Evolutionary conservation across 2,888 invertebrate species (phyloP).

Genomic region (Cephus pygmeus): DNA sequence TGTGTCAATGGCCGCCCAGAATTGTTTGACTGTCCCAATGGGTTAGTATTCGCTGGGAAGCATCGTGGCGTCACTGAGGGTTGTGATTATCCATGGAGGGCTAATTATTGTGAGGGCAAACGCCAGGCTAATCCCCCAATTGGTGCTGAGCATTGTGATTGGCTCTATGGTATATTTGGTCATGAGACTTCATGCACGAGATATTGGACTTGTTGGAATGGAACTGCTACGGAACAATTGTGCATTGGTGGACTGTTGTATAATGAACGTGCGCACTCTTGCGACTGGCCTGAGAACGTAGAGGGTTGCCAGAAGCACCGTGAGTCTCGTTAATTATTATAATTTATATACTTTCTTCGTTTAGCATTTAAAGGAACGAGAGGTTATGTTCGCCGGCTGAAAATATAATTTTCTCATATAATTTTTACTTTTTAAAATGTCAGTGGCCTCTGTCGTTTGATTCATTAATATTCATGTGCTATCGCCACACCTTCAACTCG

Average conservation of each 20-base stretch:
- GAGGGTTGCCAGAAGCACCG: constrained; percentile 95
- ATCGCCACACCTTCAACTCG: constrained; percentile 42
- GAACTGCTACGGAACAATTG: constrained; percentile 90
- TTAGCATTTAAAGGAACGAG: not conserved
- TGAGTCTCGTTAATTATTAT: constrained; percentile 68
- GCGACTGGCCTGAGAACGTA: constrained; percentile 95
- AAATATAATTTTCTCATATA: not conserved
- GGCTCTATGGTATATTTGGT: constrained; percentile 93
- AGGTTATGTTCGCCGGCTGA: not conserved
- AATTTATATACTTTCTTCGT: not conserved
- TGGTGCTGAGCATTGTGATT: constrained; percentile 88
- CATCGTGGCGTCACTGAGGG: constrained; percentile 89
- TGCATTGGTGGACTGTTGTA: constrained; percentile 92
- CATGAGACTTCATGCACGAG: constrained; percentile 93
- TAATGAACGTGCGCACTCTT: constrained; percentile 90
- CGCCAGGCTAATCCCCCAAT: constrained; percentile 85
- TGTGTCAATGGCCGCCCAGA: constrained; percentile 86
- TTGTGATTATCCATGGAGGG: constrained; percentile 91
- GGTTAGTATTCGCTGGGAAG: constrained; percentile 89
- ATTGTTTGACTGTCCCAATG: constrained; percentile 90
- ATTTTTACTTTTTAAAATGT: constrained; percentile 17
- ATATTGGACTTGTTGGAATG: constrained; percentile 97
- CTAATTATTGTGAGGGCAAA: constrained; percentile 87
- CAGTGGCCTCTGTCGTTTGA: constrained; percentile 38
- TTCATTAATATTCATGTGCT: constrained; percentile 52